Evolutionary conservation across 1,140 invertebrate species (phyloP).

Genomic region (Diabrotica undecimpunctata): DNA sequence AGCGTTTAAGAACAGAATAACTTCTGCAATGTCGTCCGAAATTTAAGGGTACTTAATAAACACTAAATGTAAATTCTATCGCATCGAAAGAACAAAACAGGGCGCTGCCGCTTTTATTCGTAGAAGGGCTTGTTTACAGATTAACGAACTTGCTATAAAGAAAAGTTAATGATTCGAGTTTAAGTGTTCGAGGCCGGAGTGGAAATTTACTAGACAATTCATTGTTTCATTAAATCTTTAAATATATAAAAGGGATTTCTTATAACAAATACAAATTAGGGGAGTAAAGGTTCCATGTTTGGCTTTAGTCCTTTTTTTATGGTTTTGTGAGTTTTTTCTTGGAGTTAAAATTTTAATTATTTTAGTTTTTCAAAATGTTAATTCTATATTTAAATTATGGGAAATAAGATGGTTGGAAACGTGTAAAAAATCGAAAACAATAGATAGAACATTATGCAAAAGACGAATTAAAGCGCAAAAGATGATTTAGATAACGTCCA

Average conservation of each 20-base stretch:
- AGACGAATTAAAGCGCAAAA: too few relatives aligned
- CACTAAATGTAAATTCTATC: too few relatives aligned
- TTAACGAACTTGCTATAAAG: constrained; percentile 19
- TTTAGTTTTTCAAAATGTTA: too few relatives aligned
- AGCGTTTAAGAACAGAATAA: too few relatives aligned
- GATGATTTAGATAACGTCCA: too few relatives aligned
- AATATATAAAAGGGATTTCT: constrained; percentile 1
- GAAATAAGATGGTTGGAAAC: too few relatives aligned
- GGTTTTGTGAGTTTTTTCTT: not conserved
- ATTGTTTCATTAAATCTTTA: constrained; percentile 9
- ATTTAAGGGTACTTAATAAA: too few relatives aligned
- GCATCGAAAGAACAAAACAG: not conserved
- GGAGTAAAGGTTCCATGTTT: not conserved
- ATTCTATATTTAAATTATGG: too few relatives aligned
- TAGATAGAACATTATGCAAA: too few relatives aligned
- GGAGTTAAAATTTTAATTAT: too few relatives aligned
- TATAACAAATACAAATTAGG: not conserved
- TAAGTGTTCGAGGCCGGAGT: constrained; percentile 6
- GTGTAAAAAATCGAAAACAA: too few relatives aligned
- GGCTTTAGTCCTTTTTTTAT: not conserved
- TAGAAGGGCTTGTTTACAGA: constrained; percentile 22
- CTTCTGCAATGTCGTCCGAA: too few relatives aligned
- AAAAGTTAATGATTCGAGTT: constrained; percentile 7
- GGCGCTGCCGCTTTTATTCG: constrained; percentile 4
- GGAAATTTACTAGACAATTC: constrained; percentile 7